Percentiles rank a stretch among this genome's conserved stretches.
phyloP scores from a whole-genome alignment of 1,140 invertebrate species.

The Scaptodrosophila lebanonensis region DNA sequence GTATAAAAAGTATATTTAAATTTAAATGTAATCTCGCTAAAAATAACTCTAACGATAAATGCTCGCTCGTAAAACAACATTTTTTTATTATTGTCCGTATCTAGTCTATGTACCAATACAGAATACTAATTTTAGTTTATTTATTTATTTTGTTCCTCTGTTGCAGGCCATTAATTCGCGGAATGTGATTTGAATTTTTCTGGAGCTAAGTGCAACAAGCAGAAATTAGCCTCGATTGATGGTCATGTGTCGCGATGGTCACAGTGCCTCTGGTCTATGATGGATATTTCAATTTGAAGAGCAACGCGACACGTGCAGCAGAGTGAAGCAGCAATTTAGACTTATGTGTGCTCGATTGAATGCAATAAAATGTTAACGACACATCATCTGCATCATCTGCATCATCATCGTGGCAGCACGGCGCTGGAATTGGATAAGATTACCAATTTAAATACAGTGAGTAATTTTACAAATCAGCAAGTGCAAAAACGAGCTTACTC shows the following conservation, averaged over 20 bases:
- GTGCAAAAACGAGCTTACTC: neutral
- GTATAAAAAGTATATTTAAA: too few species aligned
- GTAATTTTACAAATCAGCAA: conserved; percentile 10
- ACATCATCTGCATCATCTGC: conserved; percentile 73
- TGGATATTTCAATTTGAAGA: too few species aligned
- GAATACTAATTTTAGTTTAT: neutral
- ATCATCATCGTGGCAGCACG: conserved; percentile 72
- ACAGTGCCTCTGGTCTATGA: conserved; percentile 1
- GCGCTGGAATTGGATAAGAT: conserved; percentile 71
- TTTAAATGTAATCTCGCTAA: too few species aligned
- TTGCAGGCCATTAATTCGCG: conserved; percentile 40
- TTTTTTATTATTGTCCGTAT: too few species aligned
- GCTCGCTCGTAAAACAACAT: too few species aligned
- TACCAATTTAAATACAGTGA: conserved; percentile 71
- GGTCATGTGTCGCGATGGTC: neutral
- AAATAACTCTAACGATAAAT: too few species aligned
- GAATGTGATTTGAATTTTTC: conserved; percentile 54
- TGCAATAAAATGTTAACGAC: conserved; percentile 70
- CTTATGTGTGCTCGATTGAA: conserved; percentile 37
- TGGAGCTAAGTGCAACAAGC: conserved; percentile 51
- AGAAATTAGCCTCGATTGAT: conserved; percentile 23
- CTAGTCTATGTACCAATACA: too few species aligned
- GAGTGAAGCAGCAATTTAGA: conserved; percentile 10
- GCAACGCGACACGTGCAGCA: too few species aligned
- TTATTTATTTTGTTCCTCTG: neutral